These are phyloP conservation scores for Nephrotoma guestfalica DNA, from an alignment of 2,888 invertebrate species.

Conservation along the genomic window DNA sequence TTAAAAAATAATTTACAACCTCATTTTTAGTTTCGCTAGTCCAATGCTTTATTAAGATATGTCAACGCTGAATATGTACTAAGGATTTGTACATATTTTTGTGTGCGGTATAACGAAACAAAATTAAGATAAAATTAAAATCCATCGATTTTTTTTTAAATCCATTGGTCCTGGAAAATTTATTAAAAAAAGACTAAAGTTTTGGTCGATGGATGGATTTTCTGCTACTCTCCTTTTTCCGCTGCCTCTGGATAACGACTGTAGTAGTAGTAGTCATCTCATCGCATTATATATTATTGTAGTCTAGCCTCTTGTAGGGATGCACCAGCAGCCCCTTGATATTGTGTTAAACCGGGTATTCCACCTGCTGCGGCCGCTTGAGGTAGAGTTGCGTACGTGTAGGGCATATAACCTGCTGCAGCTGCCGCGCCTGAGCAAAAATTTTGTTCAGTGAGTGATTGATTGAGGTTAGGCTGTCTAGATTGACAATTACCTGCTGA, in stretches of 20 bases:
- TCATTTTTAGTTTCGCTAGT: background rate
- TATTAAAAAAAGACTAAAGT: background rate
- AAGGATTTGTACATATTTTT: background rate
- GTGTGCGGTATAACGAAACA: background rate
- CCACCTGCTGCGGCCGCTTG: conserved; percentile 14
- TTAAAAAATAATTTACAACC: background rate
- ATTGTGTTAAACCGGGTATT: conserved; percentile 15
- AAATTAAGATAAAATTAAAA: background rate
- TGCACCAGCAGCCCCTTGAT: conserved; percentile 16
- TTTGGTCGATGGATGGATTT: background rate
- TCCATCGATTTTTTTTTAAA: background rate
- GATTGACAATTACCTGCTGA: conserved; percentile 7
- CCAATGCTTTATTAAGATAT: background rate
- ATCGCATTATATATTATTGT: conserved; percentile 14
- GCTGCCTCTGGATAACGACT: background rate
- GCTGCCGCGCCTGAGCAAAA: conserved; percentile 11
- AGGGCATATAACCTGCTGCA: conserved; percentile 17
- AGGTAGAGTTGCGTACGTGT: conserved; percentile 17
- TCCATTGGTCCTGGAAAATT: background rate
- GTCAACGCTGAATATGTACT: too few relatives aligned
- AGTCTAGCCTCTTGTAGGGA: conserved; percentile 18
- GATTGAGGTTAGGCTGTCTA: conserved; percentile 5
- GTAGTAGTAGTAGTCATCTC: background rate
- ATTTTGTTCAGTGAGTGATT: conserved; percentile 5
- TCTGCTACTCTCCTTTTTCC: background rate